These are phyloP conservation scores for Cyrtodaria siliqua DNA, from an alignment of 2,888 invertebrate genomes.

Conservation along the genomic window DNA sequence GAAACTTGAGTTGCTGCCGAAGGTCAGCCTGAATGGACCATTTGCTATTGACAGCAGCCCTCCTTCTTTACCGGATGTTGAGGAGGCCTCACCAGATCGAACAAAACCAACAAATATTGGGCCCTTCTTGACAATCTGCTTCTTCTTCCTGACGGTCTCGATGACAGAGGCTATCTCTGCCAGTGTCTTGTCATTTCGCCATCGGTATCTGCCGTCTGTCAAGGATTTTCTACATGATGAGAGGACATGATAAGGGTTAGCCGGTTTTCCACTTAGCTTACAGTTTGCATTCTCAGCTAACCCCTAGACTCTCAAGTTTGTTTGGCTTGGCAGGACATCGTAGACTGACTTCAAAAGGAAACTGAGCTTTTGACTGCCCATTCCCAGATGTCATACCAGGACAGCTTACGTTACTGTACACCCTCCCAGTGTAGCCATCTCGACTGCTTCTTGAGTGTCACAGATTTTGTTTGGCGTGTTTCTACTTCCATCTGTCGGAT, in stretches of 20 bases:
- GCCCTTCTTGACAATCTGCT: neutral
- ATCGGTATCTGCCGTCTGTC: conserved; percentile 25
- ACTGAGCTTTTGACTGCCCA: neutral
- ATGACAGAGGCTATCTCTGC: conserved; percentile 9
- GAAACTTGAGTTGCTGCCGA: neutral
- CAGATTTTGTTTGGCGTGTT: neutral
- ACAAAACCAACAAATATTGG: conserved; percentile 19
- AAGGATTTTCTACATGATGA: conserved; percentile 1
- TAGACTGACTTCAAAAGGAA: conserved; percentile 9
- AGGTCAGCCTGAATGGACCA: neutral
- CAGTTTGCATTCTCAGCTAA: neutral
- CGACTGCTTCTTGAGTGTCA: conserved; percentile 2
- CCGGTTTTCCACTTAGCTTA: neutral
- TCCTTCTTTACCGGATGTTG: neutral
- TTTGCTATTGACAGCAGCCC: conserved; percentile 9
- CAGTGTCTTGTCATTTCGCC: conserved; percentile 4
- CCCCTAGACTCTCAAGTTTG: conserved; percentile 23
- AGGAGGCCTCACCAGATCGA: neutral
- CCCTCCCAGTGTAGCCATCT: conserved; percentile 19
- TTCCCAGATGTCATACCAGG: conserved; percentile 18
- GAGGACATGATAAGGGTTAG: conserved; percentile 1
- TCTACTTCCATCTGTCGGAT: conserved; percentile 16
- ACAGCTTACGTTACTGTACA: neutral
- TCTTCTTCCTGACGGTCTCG: conserved; percentile 14
- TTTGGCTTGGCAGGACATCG: conserved; percentile 11